A percentile compares a stretch with the other conserved stretches of the same genome.
phyloP scores from a whole-genome alignment of 2,888 invertebrate genomes.

The Lumbricus terrestris region DNA sequence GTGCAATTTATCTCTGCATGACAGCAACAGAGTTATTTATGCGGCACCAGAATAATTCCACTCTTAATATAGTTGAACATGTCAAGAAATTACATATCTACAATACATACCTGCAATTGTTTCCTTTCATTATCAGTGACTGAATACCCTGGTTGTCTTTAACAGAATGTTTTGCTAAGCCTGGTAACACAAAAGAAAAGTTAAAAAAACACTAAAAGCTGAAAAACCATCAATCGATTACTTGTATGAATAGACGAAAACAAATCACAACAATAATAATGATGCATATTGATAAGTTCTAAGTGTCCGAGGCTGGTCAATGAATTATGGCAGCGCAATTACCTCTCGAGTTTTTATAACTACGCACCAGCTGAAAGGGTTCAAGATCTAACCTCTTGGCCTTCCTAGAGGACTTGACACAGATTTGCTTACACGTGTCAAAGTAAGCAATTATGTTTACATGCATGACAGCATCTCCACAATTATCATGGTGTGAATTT shows the following conservation, averaged over 20 bases:
- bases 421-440: not conserved
- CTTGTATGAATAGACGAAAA: not conserved
- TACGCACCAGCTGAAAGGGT: not conserved
- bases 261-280: not conserved
- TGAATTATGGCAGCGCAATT: not conserved
- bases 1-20: no score
- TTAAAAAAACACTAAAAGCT: not conserved
- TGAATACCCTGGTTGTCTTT: slow-evolving; percentile 51
- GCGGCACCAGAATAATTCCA: not conserved
- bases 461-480: no score
- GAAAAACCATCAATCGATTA: not conserved
- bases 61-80: not conserved
- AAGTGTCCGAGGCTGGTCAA: not conserved
- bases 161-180: slow-evolving; percentile 52
- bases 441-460: not conserved
- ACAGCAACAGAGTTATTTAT: not conserved
- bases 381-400: not conserved
- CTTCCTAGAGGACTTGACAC: not conserved
- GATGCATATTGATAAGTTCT: not conserved
- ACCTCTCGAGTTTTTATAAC: not conserved
- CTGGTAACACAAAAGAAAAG: slow-evolving; percentile 37
- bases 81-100: not conserved
- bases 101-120: slow-evolving; percentile 49
- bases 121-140: slow-evolving; percentile 50
- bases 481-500: no score